phyloP scores from a whole-genome alignment of 1,140 invertebrate species.

The Mylabris phalerata region DNA sequence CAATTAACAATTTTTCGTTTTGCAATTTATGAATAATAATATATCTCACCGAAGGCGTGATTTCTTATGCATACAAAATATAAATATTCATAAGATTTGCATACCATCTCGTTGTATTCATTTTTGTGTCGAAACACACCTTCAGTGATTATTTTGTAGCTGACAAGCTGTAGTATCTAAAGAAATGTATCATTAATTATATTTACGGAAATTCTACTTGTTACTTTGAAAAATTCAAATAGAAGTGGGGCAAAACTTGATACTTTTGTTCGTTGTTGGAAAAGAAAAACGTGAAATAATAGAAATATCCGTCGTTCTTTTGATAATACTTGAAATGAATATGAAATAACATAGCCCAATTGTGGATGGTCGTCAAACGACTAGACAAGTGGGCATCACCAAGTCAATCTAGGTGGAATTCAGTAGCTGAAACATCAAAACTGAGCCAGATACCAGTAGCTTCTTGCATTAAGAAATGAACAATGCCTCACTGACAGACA shows the following conservation, averaged over 20 bases:
- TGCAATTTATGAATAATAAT: slow-evolving; percentile 28
- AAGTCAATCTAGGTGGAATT: slow-evolving; percentile 16
- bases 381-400: slow-evolving; percentile 15
- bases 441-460: slow-evolving; percentile 18
- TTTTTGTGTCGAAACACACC: slow-evolving; percentile 24
- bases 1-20: slow-evolving; percentile 25
- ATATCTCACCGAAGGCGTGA: slow-evolving; percentile 27
- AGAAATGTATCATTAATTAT: slow-evolving; percentile 27
- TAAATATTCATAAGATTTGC: slow-evolving; percentile 32
- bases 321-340: too few relatives aligned
- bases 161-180: slow-evolving; percentile 18
- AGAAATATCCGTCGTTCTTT: too few relatives aligned
- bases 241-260: too few relatives aligned
- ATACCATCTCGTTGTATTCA: not conserved
- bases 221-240: too few relatives aligned
- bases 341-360: too few relatives aligned
- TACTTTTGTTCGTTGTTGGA: too few relatives aligned
- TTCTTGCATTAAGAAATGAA: slow-evolving; percentile 16
- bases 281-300: too few relatives aligned
- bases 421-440: slow-evolving; percentile 14
- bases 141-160: slow-evolving; percentile 27
- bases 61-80: slow-evolving; percentile 29
- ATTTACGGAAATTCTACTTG: slow-evolving; percentile 10
- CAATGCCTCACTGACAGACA: slow-evolving; percentile 20
- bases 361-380: not conserved